Conservation (phyloP, 2,113 vertebrate genomes). For the Rhagologus leucostigma region DNA sequence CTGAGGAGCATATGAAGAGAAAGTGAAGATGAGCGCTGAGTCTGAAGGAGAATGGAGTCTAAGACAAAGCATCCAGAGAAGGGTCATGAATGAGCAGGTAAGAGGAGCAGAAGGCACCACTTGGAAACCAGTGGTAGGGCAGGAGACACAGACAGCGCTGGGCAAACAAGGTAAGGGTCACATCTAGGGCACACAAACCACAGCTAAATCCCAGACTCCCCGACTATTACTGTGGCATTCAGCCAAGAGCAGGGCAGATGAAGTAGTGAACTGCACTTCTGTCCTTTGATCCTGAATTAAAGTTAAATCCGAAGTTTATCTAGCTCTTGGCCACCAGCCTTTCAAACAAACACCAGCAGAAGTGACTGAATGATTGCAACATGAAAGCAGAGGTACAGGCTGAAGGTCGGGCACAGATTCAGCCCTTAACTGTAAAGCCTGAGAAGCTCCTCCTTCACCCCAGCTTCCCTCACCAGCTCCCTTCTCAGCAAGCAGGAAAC, state of each 20-base stretch:
- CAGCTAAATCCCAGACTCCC: background rate
- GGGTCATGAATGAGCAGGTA: background rate
- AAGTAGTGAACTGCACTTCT: background rate
- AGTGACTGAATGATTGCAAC: slow-evolving; percentile 27
- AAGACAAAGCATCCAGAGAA: background rate
- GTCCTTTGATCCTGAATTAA: slow-evolving; percentile 40
- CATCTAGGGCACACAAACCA: background rate
- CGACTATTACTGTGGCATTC: background rate
- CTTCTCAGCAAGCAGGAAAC: background rate
- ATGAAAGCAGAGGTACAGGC: slow-evolving; percentile 22
- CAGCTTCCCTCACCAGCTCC: background rate
- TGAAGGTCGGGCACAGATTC: slow-evolving; percentile 24
- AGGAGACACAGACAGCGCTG: background rate
- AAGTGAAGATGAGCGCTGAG: background rate
- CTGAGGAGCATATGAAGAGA: background rate
- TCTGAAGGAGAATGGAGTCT: background rate
- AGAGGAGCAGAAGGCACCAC: background rate
- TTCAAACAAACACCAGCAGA: slow-evolving; percentile 2
- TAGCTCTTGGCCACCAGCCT: slow-evolving; percentile 8
- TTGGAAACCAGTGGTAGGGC: background rate
- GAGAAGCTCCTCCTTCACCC: background rate
- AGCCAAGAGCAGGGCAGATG: background rate
- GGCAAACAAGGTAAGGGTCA: background rate
- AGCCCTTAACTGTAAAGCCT: background rate
- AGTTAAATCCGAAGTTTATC: slow-evolving; percentile 48